Conservation (phyloP, 1,140 invertebrate species). For the Zeugodacus cucurbitae region DNA sequence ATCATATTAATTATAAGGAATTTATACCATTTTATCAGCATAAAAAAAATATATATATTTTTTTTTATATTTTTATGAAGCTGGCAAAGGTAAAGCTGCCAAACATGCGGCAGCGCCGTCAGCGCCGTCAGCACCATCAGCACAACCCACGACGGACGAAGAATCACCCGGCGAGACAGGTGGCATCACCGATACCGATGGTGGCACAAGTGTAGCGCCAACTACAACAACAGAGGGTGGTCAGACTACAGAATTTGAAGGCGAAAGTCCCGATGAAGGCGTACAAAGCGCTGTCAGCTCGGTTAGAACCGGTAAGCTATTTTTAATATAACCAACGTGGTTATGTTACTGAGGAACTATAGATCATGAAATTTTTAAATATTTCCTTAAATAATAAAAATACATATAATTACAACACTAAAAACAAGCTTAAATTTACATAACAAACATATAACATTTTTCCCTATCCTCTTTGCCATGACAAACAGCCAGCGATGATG, state of each 20-base stretch:
- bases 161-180: neutral
- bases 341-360: neutral
- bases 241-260: neutral
- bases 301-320: neutral
- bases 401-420: no score
- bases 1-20: no score
- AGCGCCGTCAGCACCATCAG: neutral
- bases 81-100: neutral
- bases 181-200: neutral
- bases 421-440: neutral
- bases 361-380: neutral
- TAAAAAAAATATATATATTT: no score
- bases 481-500: slow-evolving; percentile 44
- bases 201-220: neutral
- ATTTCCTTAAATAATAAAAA: neutral
- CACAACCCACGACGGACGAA: neutral
- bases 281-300: neutral
- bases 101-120: neutral
- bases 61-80: neutral
- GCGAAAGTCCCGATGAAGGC: neutral
- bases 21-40: no score
- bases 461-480: neutral
- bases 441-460: neutral
- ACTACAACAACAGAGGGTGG: slow-evolving; percentile 1
- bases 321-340: no score